Percentiles rank a stretch among this genome's conserved stretches.
phyloP scores from a whole-genome alignment of 2,113 vertebrate genomes.

The Danio rerio region DNA sequence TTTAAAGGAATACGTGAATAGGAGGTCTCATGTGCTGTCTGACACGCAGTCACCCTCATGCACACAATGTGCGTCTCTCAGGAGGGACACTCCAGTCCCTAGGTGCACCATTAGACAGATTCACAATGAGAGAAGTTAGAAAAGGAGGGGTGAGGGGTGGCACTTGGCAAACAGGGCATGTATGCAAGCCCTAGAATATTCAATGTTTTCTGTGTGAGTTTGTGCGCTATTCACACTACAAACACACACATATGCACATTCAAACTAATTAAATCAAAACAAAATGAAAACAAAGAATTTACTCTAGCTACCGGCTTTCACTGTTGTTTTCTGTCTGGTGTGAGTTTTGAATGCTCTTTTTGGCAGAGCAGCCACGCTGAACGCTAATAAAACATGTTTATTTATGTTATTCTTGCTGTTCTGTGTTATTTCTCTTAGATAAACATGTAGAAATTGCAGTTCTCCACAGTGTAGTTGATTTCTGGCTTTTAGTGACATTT shows the following conservation, averaged over 20 bases:
- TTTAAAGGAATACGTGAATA: conserved; percentile 80
- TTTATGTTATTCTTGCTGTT: not conserved
- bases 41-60: conserved; percentile 66
- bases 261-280: conserved; percentile 25
- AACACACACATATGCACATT: conserved; percentile 11
- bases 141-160: conserved; percentile 23
- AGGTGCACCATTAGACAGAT: conserved; percentile 74
- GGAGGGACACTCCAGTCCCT: conserved; percentile 69
- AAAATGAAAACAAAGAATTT: not conserved
- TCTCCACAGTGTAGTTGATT: not conserved
- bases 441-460: not conserved
- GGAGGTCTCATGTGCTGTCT: conserved; percentile 66
- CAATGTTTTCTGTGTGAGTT: not conserved
- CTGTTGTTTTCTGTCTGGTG: not conserved
- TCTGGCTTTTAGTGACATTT: not conserved
- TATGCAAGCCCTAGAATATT: conserved; percentile 62
- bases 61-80: conserved; percentile 57
- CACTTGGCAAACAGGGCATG: conserved; percentile 59
- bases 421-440: not conserved
- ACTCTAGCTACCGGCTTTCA: not conserved
- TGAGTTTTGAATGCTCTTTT: not conserved
- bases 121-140: conserved; percentile 35
- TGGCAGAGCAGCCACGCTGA: not conserved
- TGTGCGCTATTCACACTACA: not conserved
- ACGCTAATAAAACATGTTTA: conserved; percentile 1